Conservation (phyloP, 2,888 invertebrate genomes). For the Stenoptilia bipunctidactyla region DNA sequence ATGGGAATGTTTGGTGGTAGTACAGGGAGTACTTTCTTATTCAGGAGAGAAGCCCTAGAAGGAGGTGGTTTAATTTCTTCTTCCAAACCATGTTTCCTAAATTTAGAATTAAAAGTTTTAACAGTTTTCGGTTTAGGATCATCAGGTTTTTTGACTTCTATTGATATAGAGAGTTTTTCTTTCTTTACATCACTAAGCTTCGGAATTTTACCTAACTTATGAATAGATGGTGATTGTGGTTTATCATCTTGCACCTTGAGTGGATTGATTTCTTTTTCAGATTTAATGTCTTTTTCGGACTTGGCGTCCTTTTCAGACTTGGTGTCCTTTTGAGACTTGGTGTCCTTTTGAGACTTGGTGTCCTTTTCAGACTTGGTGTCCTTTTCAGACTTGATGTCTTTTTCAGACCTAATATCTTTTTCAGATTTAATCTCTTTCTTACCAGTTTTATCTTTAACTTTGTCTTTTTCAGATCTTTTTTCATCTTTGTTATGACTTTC, state of each 20-base stretch:
- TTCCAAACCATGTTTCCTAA: slow-evolving; percentile 90
- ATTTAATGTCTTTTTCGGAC: slow-evolving; percentile 24
- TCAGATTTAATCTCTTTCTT: slow-evolving; percentile 20
- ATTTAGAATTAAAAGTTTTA: slow-evolving; percentile 91
- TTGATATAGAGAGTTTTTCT: slow-evolving; percentile 84
- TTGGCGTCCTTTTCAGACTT: slow-evolving; percentile 29
- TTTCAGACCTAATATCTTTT: slow-evolving; percentile 52
- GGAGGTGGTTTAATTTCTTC: slow-evolving; percentile 91
- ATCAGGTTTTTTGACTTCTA: slow-evolving; percentile 81
- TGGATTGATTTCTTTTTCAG: slow-evolving; percentile 30
- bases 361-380: slow-evolving; percentile 39
- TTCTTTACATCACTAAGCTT: slow-evolving; percentile 74
- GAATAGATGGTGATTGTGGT: slow-evolving; percentile 75
- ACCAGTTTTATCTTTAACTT: slow-evolving; percentile 28
- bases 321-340: slow-evolving; percentile 35
- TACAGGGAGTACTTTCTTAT: slow-evolving; percentile 60
- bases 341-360: slow-evolving; percentile 38
- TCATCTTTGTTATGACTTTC: slow-evolving; percentile 24
- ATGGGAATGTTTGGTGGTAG: slow-evolving; percentile 52
- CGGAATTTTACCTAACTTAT: slow-evolving; percentile 84
- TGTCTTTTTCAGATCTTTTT: slow-evolving; percentile 35
- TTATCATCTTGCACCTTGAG: slow-evolving; percentile 67
- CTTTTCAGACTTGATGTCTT: slow-evolving; percentile 36
- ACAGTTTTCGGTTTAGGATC: slow-evolving; percentile 88
- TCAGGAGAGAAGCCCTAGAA: slow-evolving; percentile 76